Evolutionary conservation across 2,888 invertebrate species (phyloP).

Genomic region (Leptarthrus brevirostris): DNA sequence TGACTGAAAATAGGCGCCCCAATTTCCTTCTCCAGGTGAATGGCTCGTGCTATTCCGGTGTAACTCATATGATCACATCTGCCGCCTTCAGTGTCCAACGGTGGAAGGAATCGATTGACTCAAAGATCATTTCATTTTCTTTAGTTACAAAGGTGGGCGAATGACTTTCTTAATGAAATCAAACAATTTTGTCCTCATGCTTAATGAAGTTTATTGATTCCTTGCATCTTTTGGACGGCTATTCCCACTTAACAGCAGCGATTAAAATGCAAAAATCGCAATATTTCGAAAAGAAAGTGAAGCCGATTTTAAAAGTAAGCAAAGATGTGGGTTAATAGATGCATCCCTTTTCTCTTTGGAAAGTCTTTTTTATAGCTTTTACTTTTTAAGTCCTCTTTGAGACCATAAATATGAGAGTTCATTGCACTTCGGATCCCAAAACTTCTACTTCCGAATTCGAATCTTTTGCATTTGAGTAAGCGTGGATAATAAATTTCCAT

Average conservation of each 20-base stretch:
- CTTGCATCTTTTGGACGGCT: background rate
- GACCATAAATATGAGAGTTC: no score
- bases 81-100: slow-evolving; percentile 15
- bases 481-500: slow-evolving; percentile 28
- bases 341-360: background rate
- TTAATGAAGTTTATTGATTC: slow-evolving; percentile 1
- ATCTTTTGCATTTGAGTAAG: slow-evolving; percentile 8
- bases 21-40: slow-evolving; percentile 35
- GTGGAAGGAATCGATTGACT: slow-evolving; percentile 14
- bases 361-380: background rate
- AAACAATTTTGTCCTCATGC: slow-evolving; percentile 9
- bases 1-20: slow-evolving; percentile 15
- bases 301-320: background rate
- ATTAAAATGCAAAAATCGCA: background rate
- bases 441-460: background rate
- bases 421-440: slow-evolving; percentile 1
- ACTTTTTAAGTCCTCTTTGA: background rate
- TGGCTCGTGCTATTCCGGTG: slow-evolving; percentile 23
- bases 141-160: slow-evolving; percentile 16
- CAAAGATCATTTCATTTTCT: slow-evolving; percentile 17
- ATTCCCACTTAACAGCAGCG: no score
- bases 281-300: background rate
- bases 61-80: background rate
- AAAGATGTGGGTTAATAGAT: background rate
- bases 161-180: slow-evolving; percentile 5